A percentile compares a stretch with the other conserved stretches of the same genome.
Conservation (phyloP, 23 tunicate genomes). For the Trididemnum nubilum region DNA sequence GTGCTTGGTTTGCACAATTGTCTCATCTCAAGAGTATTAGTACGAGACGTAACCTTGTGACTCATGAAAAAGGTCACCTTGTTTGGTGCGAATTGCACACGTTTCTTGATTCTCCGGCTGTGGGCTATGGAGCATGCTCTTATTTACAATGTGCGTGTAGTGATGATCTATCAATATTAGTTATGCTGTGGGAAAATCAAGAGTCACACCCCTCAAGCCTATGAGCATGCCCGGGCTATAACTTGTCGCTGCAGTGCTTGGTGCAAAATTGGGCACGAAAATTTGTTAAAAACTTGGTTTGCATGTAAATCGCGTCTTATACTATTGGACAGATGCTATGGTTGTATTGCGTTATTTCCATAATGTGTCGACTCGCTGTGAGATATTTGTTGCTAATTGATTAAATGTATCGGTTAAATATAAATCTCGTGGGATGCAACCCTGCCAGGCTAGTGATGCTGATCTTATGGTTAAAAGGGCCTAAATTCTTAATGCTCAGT, state of each 20-base stretch:
- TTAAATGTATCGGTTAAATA: neutral
- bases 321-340: constrained; percentile 24
- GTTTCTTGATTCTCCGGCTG: neutral
- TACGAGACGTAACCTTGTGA: no score
- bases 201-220: constrained; percentile 15
- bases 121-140: neutral
- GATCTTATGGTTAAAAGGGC: neutral
- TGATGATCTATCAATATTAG: neutral
- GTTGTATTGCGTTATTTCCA: constrained; percentile 19
- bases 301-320: neutral
- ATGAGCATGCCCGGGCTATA: constrained; percentile 19
- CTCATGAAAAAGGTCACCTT: no score
- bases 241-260: constrained; percentile 28
- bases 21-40: no score
- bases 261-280: neutral
- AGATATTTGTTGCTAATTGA: constrained; percentile 32
- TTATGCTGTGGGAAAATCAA: constrained; percentile 19
- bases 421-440: neutral
- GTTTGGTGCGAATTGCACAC: neutral
- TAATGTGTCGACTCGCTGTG: constrained; percentile 22
- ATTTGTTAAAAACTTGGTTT: neutral
- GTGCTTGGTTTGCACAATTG: no score
- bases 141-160: neutral
- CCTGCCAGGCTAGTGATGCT: neutral
- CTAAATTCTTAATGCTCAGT: neutral